These are phyloP conservation scores for Cosmopolites sordidus DNA, from an alignment of 2,888 invertebrate genomes.

Conservation along the genomic window DNA sequence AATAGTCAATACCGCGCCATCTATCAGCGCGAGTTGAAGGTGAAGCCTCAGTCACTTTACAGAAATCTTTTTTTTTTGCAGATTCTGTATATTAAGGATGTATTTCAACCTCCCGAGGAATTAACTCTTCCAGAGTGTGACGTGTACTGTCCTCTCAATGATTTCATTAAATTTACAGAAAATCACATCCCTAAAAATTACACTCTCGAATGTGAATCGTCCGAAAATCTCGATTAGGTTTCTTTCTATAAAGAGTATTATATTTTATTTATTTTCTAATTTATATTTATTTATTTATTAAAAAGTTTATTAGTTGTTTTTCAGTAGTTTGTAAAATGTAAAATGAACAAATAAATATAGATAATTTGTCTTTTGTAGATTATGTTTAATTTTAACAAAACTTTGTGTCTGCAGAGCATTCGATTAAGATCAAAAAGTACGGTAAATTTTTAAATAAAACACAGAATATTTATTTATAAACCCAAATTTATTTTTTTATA, in stretches of 20 bases:
- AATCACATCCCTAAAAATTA: slow-evolving; percentile 41
- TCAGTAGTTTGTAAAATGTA: background rate
- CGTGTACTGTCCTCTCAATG: slow-evolving; percentile 39
- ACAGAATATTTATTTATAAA: too few relatives aligned
- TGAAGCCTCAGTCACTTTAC: too few relatives aligned
- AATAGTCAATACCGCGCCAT: background rate
- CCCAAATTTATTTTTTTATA: too few relatives aligned
- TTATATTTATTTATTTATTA: background rate
- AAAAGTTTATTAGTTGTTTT: background rate
- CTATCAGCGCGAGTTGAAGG: too few relatives aligned
- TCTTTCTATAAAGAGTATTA: slow-evolving; percentile 7
- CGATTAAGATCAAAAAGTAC: too few relatives aligned
- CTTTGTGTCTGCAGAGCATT: too few relatives aligned
- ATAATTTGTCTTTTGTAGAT: too few relatives aligned
- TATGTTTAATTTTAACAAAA: too few relatives aligned
- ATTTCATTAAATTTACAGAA: slow-evolving; percentile 38
- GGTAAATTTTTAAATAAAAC: too few relatives aligned
- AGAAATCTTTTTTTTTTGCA: slow-evolving; percentile 26
- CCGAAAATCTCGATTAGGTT: slow-evolving; percentile 33
- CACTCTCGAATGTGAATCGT: slow-evolving; percentile 42
- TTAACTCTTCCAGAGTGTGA: slow-evolving; percentile 39
- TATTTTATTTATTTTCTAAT: slow-evolving; percentile 3
- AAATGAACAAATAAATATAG: too few relatives aligned
- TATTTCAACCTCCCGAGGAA: slow-evolving; percentile 34
- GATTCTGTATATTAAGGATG: slow-evolving; percentile 39